Conservation (phyloP, 2,797 vertebrate species). For the Balearica regulorum region DNA sequence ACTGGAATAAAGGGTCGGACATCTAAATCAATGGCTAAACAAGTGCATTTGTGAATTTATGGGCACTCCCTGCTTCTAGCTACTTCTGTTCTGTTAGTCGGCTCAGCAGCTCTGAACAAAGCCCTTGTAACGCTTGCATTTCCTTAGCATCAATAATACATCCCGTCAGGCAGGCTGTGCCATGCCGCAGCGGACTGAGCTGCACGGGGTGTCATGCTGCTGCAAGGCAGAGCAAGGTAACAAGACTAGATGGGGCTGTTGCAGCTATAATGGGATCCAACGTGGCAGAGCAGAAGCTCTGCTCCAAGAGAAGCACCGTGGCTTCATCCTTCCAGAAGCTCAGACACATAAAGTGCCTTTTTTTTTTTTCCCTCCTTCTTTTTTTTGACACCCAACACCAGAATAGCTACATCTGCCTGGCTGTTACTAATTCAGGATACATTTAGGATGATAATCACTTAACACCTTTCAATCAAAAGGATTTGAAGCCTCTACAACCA, state of each 20-base stretch:
- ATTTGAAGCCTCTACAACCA: neutral
- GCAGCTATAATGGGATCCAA: neutral
- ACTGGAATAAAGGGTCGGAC: neutral
- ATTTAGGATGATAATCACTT: neutral
- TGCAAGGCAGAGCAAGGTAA: neutral
- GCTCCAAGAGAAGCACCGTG: neutral
- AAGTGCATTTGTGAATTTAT: neutral
- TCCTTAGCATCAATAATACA: conserved; percentile 1
- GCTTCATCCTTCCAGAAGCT: neutral
- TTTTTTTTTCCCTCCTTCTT: neutral
- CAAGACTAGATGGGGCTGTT: neutral
- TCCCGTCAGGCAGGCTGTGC: neutral
- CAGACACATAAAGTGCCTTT: neutral
- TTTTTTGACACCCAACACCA: neutral
- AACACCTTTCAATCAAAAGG: neutral
- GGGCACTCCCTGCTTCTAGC: conserved; percentile 8
- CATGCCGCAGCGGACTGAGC: neutral
- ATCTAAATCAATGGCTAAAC: conserved; percentile 8
- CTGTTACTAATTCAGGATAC: neutral
- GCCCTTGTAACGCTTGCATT: neutral
- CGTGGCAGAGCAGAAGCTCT: neutral
- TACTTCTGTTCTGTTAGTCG: neutral
- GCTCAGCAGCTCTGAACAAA: conserved; percentile 7
- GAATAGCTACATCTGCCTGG: neutral
- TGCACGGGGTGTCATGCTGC: neutral